phyloP scores from a whole-genome alignment of 2,113 vertebrate species.

The Xyrauchen texanus region DNA sequence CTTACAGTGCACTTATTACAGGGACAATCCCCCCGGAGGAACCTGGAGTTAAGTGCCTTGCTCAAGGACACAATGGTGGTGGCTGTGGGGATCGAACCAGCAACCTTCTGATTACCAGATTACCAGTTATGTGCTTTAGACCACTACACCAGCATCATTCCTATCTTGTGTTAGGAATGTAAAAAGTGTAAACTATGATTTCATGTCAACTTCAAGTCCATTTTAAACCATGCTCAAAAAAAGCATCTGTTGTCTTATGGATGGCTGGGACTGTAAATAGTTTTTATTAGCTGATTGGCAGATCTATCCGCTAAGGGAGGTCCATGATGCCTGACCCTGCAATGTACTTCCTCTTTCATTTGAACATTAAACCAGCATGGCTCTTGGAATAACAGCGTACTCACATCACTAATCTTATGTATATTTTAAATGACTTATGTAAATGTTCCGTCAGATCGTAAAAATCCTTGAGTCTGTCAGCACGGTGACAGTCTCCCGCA shows the following conservation, averaged over 20 bases:
- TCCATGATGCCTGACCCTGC: background rate
- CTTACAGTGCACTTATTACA: too few relatives aligned
- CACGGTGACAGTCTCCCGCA: background rate
- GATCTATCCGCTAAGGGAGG: background rate
- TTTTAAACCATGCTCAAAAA: too few relatives aligned
- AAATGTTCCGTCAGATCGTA: background rate
- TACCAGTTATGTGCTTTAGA: too few relatives aligned
- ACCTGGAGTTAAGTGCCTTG: too few relatives aligned
- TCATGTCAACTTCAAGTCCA: too few relatives aligned
- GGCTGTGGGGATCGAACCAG: too few relatives aligned
- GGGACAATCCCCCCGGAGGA: too few relatives aligned
- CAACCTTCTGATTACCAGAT: too few relatives aligned
- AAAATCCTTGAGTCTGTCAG: background rate
- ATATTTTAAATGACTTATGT: background rate
- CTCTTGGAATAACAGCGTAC: background rate
- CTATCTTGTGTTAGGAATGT: too few relatives aligned
- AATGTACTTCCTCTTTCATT: constrained; percentile 17
- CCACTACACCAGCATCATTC: too few relatives aligned
- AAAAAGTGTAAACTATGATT: too few relatives aligned
- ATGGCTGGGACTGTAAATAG: constrained; percentile 7
- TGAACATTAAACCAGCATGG: constrained; percentile 34
- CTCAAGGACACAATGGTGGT: too few relatives aligned
- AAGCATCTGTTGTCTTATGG: background rate
- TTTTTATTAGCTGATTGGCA: constrained; percentile 17
- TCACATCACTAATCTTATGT: background rate